Percentiles rank a stretch among this genome's conserved stretches.
phyloP scores from a whole-genome alignment of 30 jellyfish, hydroid and myxozoan species.

The Cassiopea andromeda region DNA sequence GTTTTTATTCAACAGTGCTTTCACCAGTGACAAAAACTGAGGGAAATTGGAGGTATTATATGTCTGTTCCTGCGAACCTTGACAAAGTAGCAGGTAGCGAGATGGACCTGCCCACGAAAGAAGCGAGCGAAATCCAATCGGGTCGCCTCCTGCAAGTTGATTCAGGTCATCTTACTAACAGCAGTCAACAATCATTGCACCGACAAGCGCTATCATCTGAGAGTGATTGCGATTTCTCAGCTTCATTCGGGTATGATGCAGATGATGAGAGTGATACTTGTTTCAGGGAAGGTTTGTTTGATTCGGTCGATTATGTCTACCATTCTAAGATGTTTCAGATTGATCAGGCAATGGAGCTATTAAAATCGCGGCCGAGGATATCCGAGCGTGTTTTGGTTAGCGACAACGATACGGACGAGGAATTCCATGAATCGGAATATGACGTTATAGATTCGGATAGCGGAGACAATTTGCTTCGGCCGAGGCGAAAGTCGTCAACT shows the following conservation, averaged over 20 bases:
- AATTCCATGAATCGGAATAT: slow-evolving; percentile 95
- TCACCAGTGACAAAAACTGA: slow-evolving; percentile 58
- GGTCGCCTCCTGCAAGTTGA: slow-evolving; percentile 44
- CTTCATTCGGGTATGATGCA: slow-evolving; percentile 87
- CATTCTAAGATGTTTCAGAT: slow-evolving; percentile 36
- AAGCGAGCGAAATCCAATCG: neutral
- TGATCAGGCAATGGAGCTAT: slow-evolving; percentile 65
- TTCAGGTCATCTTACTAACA: slow-evolving; percentile 70
- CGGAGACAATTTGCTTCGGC: neutral
- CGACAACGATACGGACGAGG: slow-evolving; percentile 91
- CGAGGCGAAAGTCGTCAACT: slow-evolving; percentile 28
- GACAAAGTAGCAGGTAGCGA: slow-evolving; percentile 66
- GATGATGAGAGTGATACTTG: slow-evolving; percentile 90
- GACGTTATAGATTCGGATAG: slow-evolving; percentile 94
- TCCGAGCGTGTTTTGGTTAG: slow-evolving; percentile 60
- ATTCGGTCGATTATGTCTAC: neutral
- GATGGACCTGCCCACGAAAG: slow-evolving; percentile 11
- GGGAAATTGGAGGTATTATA: slow-evolving; percentile 63
- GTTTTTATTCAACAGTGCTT: slow-evolving; percentile 40
- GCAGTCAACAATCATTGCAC: slow-evolving; percentile 54
- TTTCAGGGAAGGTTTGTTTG: slow-evolving; percentile 2
- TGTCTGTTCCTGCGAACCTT: slow-evolving; percentile 78
- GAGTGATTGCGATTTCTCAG: slow-evolving; percentile 69
- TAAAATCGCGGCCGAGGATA: slow-evolving; percentile 69
- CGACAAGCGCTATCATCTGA: slow-evolving; percentile 29